Conservation (phyloP, 2,797 vertebrate species). For the Gouania willdenowi region DNA sequence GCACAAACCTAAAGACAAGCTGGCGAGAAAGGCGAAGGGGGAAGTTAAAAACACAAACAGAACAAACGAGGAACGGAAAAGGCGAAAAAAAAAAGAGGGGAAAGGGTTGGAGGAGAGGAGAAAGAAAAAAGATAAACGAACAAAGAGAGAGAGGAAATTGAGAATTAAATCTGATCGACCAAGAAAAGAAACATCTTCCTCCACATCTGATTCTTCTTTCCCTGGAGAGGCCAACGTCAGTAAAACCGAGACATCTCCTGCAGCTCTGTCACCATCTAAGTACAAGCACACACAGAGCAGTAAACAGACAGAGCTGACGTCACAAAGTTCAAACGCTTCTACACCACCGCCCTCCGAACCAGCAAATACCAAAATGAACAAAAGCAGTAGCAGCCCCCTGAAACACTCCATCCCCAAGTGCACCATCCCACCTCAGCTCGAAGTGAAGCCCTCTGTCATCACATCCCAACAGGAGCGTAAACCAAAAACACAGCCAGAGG, state of each 20-base stretch:
- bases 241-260: constrained; percentile 7
- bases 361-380: constrained; percentile 41
- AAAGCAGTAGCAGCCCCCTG: constrained; percentile 18
- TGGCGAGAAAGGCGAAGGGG: constrained; percentile 48
- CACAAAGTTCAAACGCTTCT: constrained; percentile 13
- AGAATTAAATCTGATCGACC: constrained; percentile 17
- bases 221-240: constrained; percentile 17
- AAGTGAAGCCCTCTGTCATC: background rate
- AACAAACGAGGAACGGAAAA: constrained; percentile 56
- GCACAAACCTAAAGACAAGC: constrained; percentile 47
- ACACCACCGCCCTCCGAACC: constrained; percentile 44
- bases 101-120: constrained; percentile 43
- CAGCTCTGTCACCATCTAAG: constrained; percentile 21
- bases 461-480: background rate
- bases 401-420: constrained; percentile 19
- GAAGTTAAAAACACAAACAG: constrained; percentile 30
- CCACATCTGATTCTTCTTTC: constrained; percentile 1
- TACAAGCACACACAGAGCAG: constrained; percentile 52
- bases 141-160: constrained; percentile 41
- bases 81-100: constrained; percentile 58
- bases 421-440: constrained; percentile 6
- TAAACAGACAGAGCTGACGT: constrained; percentile 24
- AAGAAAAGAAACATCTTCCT: constrained; percentile 15
- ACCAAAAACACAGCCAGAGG: constrained; percentile 14
- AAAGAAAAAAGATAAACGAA: constrained; percentile 51